Evolutionary conservation across 2,888 invertebrate genomes (phyloP).

Genomic region (Miltochrista miniata): DNA sequence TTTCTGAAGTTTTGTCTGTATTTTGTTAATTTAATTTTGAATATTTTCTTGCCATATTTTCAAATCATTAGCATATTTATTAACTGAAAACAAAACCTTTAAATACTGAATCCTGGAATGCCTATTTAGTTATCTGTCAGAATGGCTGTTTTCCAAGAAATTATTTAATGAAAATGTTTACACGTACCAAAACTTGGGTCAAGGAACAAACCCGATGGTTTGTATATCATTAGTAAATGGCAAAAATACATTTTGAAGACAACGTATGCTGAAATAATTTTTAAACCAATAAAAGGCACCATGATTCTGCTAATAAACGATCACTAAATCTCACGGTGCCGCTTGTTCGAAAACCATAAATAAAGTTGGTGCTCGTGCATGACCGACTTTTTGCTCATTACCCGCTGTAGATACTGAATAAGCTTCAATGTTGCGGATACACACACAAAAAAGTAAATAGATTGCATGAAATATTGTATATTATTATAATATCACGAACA

Average conservation of each 20-base stretch:
- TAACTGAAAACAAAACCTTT: background rate
- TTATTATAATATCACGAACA: constrained; percentile 50
- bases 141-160: too few species aligned
- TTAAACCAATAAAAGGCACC: constrained; percentile 32
- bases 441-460: constrained; percentile 53
- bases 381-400: constrained; percentile 58
- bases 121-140: too few species aligned
- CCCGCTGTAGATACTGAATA: constrained; percentile 36
- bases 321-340: constrained; percentile 37
- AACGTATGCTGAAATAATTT: background rate
- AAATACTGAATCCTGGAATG: too few species aligned
- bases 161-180: too few species aligned
- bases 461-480: constrained; percentile 45
- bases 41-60: background rate
- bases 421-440: constrained; percentile 37
- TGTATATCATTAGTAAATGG: too few species aligned
- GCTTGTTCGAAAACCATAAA: constrained; percentile 39
- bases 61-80: background rate
- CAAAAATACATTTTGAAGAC: too few species aligned
- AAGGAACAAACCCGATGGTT: too few species aligned
- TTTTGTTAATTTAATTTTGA: background rate
- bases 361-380: constrained; percentile 42
- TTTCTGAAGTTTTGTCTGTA: background rate
- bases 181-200: too few species aligned
- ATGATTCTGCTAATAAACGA: constrained; percentile 26